These are phyloP conservation scores for Meloe dianella DNA, from an alignment of 2,888 invertebrate species.

Conservation along the genomic window DNA sequence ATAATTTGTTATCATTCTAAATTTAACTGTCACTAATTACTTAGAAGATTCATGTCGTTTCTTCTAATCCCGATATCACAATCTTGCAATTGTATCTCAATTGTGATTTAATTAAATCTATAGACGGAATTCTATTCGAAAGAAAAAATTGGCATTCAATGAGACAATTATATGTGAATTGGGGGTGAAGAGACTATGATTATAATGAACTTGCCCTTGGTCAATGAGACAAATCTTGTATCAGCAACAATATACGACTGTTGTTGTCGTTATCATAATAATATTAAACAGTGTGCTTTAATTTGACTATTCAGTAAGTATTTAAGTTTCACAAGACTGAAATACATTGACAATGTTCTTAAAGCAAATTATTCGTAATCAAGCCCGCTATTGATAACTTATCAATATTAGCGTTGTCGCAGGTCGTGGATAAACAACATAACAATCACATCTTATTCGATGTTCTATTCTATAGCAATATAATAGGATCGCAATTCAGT, in stretches of 20 bases:
- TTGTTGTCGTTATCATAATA: background rate
- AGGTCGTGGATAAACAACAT: constrained; percentile 32
- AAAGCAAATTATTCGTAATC: background rate
- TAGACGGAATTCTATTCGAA: background rate
- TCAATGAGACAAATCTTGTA: constrained; percentile 32
- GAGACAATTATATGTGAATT: background rate
- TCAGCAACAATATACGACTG: background rate
- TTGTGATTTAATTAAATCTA: background rate
- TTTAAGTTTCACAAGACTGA: background rate
- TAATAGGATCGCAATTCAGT: background rate
- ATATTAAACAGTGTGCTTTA: background rate
- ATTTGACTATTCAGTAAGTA: constrained; percentile 20
- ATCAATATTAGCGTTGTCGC: constrained; percentile 25
- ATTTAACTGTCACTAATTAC: background rate
- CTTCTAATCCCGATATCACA: background rate
- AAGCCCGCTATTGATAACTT: constrained; percentile 20
- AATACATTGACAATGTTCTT: background rate
- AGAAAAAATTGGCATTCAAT: background rate
- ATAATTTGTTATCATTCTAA: no score
- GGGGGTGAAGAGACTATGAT: constrained; percentile 12
- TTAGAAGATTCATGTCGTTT: no score
- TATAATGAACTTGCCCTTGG: constrained; percentile 34
- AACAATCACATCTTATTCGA: constrained; percentile 4
- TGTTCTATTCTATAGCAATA: background rate
- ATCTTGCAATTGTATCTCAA: background rate